Percentiles rank a stretch among this genome's conserved stretches.
Evolutionary conservation across 2,113 vertebrate species (phyloP).

Genomic region (Nettapus auritus): DNA sequence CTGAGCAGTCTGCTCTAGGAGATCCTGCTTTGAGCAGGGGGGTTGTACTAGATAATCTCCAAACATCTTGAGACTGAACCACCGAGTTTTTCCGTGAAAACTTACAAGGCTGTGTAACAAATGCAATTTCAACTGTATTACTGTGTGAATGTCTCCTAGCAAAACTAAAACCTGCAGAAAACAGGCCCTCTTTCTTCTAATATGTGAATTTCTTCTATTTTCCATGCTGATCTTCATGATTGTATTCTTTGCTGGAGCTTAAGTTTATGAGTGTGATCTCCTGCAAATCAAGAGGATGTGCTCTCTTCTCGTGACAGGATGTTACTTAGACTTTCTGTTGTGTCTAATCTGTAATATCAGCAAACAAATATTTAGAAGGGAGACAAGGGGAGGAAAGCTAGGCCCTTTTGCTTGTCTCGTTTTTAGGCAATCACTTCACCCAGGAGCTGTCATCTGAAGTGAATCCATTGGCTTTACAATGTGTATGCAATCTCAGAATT

Average conservation of each 20-base stretch:
- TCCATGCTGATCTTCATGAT: not conserved
- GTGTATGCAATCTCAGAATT: constrained; percentile 1
- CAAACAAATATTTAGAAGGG: constrained; percentile 10
- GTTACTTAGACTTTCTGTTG: not conserved
- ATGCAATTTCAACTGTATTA: not conserved
- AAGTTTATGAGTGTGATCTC: not conserved
- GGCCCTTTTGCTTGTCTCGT: not conserved
- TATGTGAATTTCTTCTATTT: not conserved
- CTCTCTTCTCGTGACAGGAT: not conserved
- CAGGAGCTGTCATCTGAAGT: constrained; percentile 15
- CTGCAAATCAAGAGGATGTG: not conserved
- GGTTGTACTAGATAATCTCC: not conserved
- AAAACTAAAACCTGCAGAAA: not conserved
- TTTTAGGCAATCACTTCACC: not conserved
- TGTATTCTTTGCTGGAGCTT: not conserved
- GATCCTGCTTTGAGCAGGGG: not conserved
- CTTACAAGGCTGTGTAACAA: not conserved
- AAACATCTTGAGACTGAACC: not conserved
- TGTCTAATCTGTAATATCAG: not conserved
- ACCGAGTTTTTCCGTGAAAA: not conserved
- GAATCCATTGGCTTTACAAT: constrained; percentile 30
- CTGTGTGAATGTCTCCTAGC: not conserved
- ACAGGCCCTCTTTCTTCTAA: not conserved
- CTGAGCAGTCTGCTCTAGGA: not conserved
- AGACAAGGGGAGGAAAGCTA: not conserved